Evolutionary conservation across 2,888 invertebrate species (phyloP), one percentile per base, ranked within the genome.

Genomic region (Parelbella ahira): DNA sequence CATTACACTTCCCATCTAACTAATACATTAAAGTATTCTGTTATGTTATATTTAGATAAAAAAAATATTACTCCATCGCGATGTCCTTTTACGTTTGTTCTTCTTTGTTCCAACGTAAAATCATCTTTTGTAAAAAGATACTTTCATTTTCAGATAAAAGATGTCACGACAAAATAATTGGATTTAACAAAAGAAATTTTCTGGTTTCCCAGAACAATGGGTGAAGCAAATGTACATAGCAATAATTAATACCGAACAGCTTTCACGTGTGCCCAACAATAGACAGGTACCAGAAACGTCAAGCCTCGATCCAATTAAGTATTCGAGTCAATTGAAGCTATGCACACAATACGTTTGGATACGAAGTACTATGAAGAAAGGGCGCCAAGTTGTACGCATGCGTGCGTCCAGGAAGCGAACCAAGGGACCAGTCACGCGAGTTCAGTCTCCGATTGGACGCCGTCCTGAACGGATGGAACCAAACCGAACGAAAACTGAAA

Each of bases 301-400:
- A 42, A 41, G 34, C 49, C 49, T 54, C 57, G 59, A 60, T 70
- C 73, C 74, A 80, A 83, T 83, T 82, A 82, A 69, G 67, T 67
- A 74, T 74, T 71, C 69, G 68, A 82, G 74, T 80, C 78, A 84
- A 84, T 82, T 81, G 79, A 75, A 73, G 71, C 62, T 63, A 60
- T 60, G 65, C 67, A 76, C 66, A 80, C 75, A 79, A 80, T 82
- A 80, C 73, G 65, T 67, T 70, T 51, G 60, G 63, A 66, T 65
- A 61, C 60, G 55, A 62, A 68, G 29, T 68, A 64, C 73, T 57
- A 67, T 68, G 64, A 78, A 80, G 81, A 86, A 87, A 87, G 75
- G 82, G 86, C 86, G 86, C 80, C 75, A 86, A 86, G 47, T 63
- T 58, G 34, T 27, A 51, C 80, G 82, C 82, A 80, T 79, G 82